Conservation (phyloP, 2,888 invertebrate species). For the Macrophya alboannulata region DNA sequence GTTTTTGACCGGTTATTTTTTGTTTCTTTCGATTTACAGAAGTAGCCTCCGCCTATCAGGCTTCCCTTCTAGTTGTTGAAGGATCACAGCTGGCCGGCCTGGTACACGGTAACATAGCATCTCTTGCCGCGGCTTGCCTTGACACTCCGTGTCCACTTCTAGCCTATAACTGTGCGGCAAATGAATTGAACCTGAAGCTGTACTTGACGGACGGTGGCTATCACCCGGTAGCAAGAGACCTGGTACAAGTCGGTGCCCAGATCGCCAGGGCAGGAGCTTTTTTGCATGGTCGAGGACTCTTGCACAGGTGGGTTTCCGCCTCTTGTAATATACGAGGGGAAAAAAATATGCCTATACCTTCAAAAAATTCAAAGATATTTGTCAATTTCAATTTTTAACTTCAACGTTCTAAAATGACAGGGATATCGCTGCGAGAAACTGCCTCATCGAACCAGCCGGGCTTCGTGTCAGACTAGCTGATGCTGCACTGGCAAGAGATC, state of each 20-base stretch:
- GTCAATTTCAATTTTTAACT: not conserved
- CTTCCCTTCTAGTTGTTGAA: slow-evolving; percentile 87
- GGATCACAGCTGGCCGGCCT: slow-evolving; percentile 88
- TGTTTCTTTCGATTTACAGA: slow-evolving; percentile 79
- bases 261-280: slow-evolving; percentile 93
- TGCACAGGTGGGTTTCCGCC: slow-evolving; percentile 84
- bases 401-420: slow-evolving; percentile 72
- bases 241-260: slow-evolving; percentile 93
- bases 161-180: slow-evolving; percentile 85
- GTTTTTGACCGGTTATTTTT: not conserved
- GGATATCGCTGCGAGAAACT: slow-evolving; percentile 95
- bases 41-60: slow-evolving; percentile 87
- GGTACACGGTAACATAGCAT: slow-evolving; percentile 87
- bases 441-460: slow-evolving; percentile 84
- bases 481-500: slow-evolving; percentile 92
- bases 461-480: slow-evolving; percentile 93
- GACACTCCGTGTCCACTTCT: slow-evolving; percentile 84
- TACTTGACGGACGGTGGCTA: slow-evolving; percentile 78
- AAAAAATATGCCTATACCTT: too few relatives aligned
- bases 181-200: slow-evolving; percentile 76
- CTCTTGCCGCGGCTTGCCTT: slow-evolving; percentile 87
- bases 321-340: not conserved
- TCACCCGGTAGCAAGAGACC: slow-evolving; percentile 86
- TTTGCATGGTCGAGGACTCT: slow-evolving; percentile 92
- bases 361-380: not conserved